Evolutionary conservation across 2,797 vertebrate genomes (phyloP), one percentile per base, ranked within the genome.

Genomic region (Holocentrus rufus): DNA sequence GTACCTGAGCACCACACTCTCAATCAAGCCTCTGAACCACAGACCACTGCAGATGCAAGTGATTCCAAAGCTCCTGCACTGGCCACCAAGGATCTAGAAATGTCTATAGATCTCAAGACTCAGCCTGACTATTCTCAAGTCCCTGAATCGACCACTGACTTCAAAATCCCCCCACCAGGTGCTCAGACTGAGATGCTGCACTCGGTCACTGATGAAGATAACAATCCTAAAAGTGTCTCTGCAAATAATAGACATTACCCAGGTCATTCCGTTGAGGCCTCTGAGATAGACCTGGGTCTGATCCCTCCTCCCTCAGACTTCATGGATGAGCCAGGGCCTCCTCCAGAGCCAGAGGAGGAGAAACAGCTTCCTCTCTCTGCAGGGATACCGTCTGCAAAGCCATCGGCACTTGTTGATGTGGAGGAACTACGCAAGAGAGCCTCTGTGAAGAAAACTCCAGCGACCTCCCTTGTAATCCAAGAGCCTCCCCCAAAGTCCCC

Each of bases 261-360:
- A 6, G 65, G 1, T 42, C 55, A n/a, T 20, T 31, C 83, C 25
- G 14, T 23, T 1, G 56, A 58, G 55, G 42, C 68, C 23, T 30
- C 85, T 20, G 81, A 81, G 17, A 20, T 58, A 1, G 75, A 81
- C n/a, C 0, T 86, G 61, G 77, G 14, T 30, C 46, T 93, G 69
- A 93, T 95, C 62, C 94, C 91, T 23, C 94, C 94, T 61, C 94
- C 94, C 0, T 92, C 91, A 56, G 93, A 93, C 84, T 95, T 95
- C 80, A 94, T 87, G 93, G 94, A 95, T 71, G 64, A 89, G 30
- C 86, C 87, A n/a, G 10, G 1, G 2, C 2, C 31, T 61, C 42
- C 46, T 47, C 36, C 65, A 7, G 14, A 59, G 46, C 75, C 70
- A 31, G 44, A 57, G 4, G 42, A 50, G 6, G 20, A 34, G 39